These are phyloP conservation scores for Drosophila diplacantha DNA, from an alignment of 2,888 invertebrate species.

Conservation along the genomic window DNA sequence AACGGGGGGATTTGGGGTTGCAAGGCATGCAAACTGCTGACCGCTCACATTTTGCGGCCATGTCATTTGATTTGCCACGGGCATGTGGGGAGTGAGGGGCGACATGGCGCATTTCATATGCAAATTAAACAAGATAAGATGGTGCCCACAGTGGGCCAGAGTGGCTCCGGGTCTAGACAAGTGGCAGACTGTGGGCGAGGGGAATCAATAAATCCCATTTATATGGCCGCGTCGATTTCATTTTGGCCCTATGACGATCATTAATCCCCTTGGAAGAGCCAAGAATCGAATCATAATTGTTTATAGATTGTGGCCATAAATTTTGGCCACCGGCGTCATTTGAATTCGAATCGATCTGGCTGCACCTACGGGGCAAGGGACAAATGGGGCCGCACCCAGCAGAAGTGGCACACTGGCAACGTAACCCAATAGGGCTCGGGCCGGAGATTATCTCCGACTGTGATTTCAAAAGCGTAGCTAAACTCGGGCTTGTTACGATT, in stretches of 20 bases:
- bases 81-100: slow-evolving; percentile 23
- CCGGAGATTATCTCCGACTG: slow-evolving; percentile 57
- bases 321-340: slow-evolving; percentile 48
- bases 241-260: slow-evolving; percentile 18
- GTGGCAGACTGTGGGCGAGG: slow-evolving; percentile 39
- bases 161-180: slow-evolving; percentile 52
- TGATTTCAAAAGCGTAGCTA: slow-evolving; percentile 50
- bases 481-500: slow-evolving; percentile 51
- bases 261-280: slow-evolving; percentile 25
- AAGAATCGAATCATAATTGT: slow-evolving; percentile 62
- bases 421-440: slow-evolving; percentile 50
- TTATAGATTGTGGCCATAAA: slow-evolving; percentile 68
- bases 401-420: slow-evolving; percentile 51
- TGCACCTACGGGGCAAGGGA: slow-evolving; percentile 48
- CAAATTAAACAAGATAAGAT: slow-evolving; percentile 74
- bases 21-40: slow-evolving; percentile 37
- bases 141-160: slow-evolving; percentile 1
- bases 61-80: slow-evolving; percentile 65
- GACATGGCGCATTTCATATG: slow-evolving; percentile 71
- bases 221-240: slow-evolving; percentile 39
- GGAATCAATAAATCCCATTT: slow-evolving; percentile 59
- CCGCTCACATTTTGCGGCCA: slow-evolving; percentile 44
- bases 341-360: slow-evolving; percentile 62
- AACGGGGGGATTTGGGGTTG: slow-evolving; percentile 19
- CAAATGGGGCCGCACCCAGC: slow-evolving; percentile 50